Evolutionary conservation across 1,140 invertebrate species (phyloP).

Genomic region (Drosophila aff.): DNA sequence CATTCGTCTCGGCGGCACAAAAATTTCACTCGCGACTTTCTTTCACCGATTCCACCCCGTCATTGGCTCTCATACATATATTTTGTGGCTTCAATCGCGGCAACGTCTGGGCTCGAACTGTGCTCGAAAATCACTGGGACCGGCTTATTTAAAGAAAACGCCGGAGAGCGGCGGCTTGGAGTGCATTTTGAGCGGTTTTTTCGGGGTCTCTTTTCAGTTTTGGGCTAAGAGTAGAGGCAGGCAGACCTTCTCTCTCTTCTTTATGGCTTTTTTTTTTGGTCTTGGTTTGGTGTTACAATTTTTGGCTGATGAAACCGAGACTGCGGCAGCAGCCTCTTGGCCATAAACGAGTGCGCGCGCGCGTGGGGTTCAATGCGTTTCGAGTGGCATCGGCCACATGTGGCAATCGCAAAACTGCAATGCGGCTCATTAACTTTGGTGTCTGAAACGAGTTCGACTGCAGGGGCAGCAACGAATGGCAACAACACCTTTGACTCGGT

Average conservation of each 20-base stretch:
- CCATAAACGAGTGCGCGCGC: conserved; percentile 12
- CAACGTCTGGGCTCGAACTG: conserved; percentile 76
- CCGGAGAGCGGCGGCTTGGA: conserved; percentile 34
- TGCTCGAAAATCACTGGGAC: conserved; percentile 56
- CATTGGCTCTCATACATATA: not conserved
- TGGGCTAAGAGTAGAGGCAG: conserved; percentile 51
- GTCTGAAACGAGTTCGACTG: conserved; percentile 62
- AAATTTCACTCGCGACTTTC: conserved; percentile 79
- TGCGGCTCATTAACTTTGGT: conserved; percentile 63
- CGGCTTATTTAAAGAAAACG: conserved; percentile 76
- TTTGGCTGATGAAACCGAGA: conserved; percentile 31
- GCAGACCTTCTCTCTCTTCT: conserved; percentile 15
- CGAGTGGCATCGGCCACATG: conserved; percentile 59
- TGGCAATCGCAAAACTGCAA: conserved; percentile 62
- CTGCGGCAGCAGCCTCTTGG: conserved; percentile 29
- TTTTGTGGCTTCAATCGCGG: conserved; percentile 58
- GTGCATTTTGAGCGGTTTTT: conserved; percentile 41
- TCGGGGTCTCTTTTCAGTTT: conserved; percentile 45
- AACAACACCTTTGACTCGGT: conserved; percentile 41
- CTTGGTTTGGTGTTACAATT: conserved; percentile 37
- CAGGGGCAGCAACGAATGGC: conserved; percentile 5
- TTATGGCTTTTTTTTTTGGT: conserved; percentile 21
- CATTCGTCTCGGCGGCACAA: conserved; percentile 43
- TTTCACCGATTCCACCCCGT: conserved; percentile 52
- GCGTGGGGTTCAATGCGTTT: conserved; percentile 74